Conservation (phyloP, 92 coral and sea anemone genomes). For the Porites lobata region DNA sequence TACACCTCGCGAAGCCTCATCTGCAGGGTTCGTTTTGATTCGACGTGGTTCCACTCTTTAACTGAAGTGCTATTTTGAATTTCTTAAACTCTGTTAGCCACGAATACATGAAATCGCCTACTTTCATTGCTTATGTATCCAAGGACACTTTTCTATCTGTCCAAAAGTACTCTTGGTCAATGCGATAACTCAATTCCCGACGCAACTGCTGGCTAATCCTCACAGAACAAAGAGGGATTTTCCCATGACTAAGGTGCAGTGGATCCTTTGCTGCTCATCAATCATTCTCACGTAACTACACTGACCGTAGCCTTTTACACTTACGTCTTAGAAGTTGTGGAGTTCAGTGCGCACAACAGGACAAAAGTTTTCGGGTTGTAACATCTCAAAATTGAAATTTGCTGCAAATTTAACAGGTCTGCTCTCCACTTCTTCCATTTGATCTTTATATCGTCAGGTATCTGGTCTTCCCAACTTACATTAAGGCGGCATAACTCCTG, state of each 20-base stretch:
- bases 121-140: slow-evolving; percentile 62
- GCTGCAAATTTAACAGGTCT: slow-evolving; percentile 21
- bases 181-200: not conserved
- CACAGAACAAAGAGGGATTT: slow-evolving; percentile 1
- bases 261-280: slow-evolving; percentile 37
- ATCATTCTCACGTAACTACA: not conserved
- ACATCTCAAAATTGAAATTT: slow-evolving; percentile 46
- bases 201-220: slow-evolving; percentile 4
- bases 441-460: no score
- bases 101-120: slow-evolving; percentile 62
- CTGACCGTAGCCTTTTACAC: slow-evolving; percentile 47
- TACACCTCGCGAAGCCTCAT: no score
- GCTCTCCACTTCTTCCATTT: not conserved
- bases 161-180: slow-evolving; percentile 44
- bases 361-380: slow-evolving; percentile 58
- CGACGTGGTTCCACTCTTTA: slow-evolving; percentile 12
- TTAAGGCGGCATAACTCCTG: no score
- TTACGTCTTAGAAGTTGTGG: slow-evolving; percentile 30
- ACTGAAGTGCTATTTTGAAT: slow-evolving; percentile 33
- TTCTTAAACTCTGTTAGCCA: slow-evolving; percentile 62
- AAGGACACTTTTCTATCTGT: slow-evolving; percentile 66
- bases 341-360: slow-evolving; percentile 36
- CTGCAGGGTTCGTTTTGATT: no score
- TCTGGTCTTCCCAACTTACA: no score
- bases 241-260: slow-evolving; percentile 59